A percentile compares a stretch with the other conserved stretches of the same genome.
phyloP scores from a whole-genome alignment of 2,888 invertebrate species.

The Stenichneumon culpator region DNA sequence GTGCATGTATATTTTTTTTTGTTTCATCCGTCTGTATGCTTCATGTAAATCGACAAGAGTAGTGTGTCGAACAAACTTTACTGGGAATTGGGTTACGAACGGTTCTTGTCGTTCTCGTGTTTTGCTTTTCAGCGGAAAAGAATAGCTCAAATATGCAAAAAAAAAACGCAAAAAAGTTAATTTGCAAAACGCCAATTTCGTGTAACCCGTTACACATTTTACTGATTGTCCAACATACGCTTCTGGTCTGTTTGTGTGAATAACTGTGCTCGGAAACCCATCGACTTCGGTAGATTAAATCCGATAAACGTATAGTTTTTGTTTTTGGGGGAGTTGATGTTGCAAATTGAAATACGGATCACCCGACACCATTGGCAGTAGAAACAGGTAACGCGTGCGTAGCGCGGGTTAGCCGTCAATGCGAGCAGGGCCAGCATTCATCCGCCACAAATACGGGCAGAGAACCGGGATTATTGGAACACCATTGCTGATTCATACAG shows the following conservation, averaged over 20 bases:
- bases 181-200: constrained; percentile 21
- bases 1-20: neutral
- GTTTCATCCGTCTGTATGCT: constrained; percentile 10
- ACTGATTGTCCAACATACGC: constrained; percentile 15
- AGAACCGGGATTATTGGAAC: constrained; percentile 62
- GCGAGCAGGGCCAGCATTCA: constrained; percentile 29
- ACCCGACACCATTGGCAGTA: constrained; percentile 39
- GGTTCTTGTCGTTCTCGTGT: neutral
- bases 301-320: constrained; percentile 38
- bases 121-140: constrained; percentile 17
- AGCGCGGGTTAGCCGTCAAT: neutral
- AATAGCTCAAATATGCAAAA: neutral
- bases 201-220: constrained; percentile 22
- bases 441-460: constrained; percentile 56
- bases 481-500: constrained; percentile 58
- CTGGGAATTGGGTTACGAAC: constrained; percentile 53
- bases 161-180: neutral
- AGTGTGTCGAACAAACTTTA: constrained; percentile 19
- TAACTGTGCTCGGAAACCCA: constrained; percentile 2
- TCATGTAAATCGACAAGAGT: constrained; percentile 53
- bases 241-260: neutral
- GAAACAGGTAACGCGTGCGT: constrained; percentile 39
- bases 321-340: constrained; percentile 8
- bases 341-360: constrained; percentile 63
- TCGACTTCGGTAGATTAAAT: constrained; percentile 55